These are phyloP conservation scores for Pyrocoelia pectoralis DNA, from an alignment of 2,888 invertebrate genomes.

Conservation along the genomic window DNA sequence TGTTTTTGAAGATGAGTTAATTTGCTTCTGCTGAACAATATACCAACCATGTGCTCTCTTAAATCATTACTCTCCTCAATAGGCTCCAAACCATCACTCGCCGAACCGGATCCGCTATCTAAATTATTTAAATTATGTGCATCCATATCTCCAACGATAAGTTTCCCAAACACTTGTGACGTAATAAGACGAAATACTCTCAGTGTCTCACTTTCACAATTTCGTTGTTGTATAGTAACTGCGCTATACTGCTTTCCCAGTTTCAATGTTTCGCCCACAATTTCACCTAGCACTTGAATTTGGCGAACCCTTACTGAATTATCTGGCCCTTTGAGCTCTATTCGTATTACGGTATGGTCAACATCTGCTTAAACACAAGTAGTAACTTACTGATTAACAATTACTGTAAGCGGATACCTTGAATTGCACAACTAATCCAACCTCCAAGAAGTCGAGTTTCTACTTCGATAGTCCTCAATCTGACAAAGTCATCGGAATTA, in stretches of 20 bases:
- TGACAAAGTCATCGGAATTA: slow-evolving; percentile 80
- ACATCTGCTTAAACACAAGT: slow-evolving; percentile 19
- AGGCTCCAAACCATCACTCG: slow-evolving; percentile 59
- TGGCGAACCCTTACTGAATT: slow-evolving; percentile 90
- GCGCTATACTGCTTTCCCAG: slow-evolving; percentile 63
- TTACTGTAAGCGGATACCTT: slow-evolving; percentile 60
- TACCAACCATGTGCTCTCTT: slow-evolving; percentile 96
- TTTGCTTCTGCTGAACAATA: slow-evolving; percentile 92
- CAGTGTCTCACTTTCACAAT: slow-evolving; percentile 91
- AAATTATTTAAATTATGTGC: slow-evolving; percentile 49
- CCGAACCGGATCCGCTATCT: slow-evolving; percentile 50
- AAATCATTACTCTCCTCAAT: slow-evolving; percentile 64
- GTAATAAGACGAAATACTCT: slow-evolving; percentile 92
- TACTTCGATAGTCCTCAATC: slow-evolving; percentile 84
- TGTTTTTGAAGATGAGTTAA: slow-evolving; percentile 92
- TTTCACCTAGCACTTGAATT: slow-evolving; percentile 73
- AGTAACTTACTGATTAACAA: not conserved
- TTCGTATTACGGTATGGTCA: slow-evolving; percentile 67
- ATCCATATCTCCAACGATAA: slow-evolving; percentile 74
- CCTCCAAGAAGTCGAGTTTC: slow-evolving; percentile 81
- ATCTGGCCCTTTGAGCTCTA: slow-evolving; percentile 92
- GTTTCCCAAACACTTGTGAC: slow-evolving; percentile 90
- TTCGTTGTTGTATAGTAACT: slow-evolving; percentile 78
- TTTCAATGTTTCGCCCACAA: slow-evolving; percentile 65
- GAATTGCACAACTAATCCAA: slow-evolving; percentile 89